Percentiles rank a stretch among this genome's conserved stretches.
Conservation (phyloP, 2,113 vertebrate species). For the Calonectris borealis region DNA sequence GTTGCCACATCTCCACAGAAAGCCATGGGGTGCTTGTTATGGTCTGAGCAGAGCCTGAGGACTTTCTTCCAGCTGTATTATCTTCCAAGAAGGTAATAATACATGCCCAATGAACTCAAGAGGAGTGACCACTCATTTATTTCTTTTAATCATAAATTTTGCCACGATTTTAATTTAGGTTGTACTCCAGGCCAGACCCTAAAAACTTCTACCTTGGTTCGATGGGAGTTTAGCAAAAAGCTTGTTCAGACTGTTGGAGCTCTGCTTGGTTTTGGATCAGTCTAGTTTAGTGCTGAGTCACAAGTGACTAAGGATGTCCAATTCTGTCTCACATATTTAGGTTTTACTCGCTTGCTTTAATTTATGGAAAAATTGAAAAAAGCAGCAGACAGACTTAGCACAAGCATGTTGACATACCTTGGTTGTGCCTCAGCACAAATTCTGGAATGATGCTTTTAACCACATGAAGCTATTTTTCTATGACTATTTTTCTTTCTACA, state of each 20-base stretch:
- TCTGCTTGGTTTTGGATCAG: not conserved
- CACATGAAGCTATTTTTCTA: not conserved
- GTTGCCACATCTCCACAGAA: not conserved
- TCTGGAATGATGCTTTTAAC: not conserved
- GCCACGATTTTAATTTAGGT: not conserved
- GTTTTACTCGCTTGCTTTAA: not conserved
- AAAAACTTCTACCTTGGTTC: not conserved
- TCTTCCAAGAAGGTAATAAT: not conserved
- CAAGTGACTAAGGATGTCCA: not conserved
- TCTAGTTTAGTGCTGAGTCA: not conserved
- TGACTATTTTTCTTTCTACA: not conserved
- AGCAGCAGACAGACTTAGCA: not conserved
- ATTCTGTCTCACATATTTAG: not conserved
- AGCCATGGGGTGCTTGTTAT: not conserved
- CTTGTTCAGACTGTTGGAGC: not conserved
- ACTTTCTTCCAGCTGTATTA: not conserved
- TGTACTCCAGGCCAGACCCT: not conserved
- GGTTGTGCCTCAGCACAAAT: not conserved
- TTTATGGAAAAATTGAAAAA: not conserved
- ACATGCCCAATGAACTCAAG: not conserved
- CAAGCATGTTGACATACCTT: not conserved
- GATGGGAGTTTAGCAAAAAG: not conserved
- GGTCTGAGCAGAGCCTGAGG: not conserved
- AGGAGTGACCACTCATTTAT: not conserved
- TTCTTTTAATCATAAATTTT: not conserved